A percentile compares a stretch with the other conserved stretches of the same genome.
Conservation (phyloP, 1,140 invertebrate genomes). For the Trachymyrmex cornetzi region DNA sequence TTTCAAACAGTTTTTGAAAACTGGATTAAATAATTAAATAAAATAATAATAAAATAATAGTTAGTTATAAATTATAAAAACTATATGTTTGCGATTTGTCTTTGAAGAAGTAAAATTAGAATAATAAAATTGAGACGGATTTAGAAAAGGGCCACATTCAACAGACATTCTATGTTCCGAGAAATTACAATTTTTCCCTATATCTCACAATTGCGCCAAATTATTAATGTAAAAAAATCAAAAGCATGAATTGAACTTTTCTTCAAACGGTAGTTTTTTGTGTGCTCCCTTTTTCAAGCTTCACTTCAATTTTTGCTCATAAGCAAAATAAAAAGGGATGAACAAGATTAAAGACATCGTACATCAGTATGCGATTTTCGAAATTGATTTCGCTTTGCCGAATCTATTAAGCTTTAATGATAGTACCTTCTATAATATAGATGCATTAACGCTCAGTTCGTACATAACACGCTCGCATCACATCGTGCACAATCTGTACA, state of each 20-base stretch:
- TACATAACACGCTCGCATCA: conserved; percentile 17
- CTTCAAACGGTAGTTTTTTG: background rate
- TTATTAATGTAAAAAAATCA: background rate
- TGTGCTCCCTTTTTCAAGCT: background rate
- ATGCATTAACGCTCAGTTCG: conserved; percentile 47
- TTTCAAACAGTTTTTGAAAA: background rate
- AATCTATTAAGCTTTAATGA: conserved; percentile 62
- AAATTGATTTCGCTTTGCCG: conserved; percentile 50
- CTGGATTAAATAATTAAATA: background rate
- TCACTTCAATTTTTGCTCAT: background rate
- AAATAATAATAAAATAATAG: conserved; percentile 28
- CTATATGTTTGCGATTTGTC: too few species aligned
- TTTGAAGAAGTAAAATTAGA: background rate
- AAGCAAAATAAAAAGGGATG: conserved; percentile 23
- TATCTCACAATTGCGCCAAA: background rate
- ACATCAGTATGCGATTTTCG: conserved; percentile 29
- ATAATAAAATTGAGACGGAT: background rate
- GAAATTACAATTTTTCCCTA: background rate
- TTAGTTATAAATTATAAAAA: background rate
- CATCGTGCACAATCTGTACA: conserved; percentile 31
- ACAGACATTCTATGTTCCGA: too few species aligned
- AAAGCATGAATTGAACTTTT: background rate
- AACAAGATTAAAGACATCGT: conserved; percentile 48
- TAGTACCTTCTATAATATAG: conserved; percentile 49
- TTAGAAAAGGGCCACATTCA: background rate